A percentile compares a stretch with the other conserved stretches of the same genome.
phyloP scores from a whole-genome alignment of 1,140 invertebrate species.

The Diachasma alloeum region DNA sequence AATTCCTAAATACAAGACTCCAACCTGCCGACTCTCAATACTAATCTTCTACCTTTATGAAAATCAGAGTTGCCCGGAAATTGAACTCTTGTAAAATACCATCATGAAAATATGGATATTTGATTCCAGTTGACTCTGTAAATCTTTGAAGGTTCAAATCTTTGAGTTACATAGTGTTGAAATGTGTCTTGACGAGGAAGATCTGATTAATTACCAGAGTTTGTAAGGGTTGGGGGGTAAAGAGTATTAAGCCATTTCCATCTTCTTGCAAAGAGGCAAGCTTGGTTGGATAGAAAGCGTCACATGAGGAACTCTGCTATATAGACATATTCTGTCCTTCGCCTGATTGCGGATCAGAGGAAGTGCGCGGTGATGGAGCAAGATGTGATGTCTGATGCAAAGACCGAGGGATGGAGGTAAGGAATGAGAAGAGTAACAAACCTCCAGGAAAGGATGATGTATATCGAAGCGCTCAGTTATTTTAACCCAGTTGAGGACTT shows the following conservation, averaged over 20 bases:
- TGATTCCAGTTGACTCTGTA: not conserved
- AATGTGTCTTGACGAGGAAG: slow-evolving; percentile 39
- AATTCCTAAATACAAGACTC: not conserved
- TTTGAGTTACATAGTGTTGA: slow-evolving; percentile 20
- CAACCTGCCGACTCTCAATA: not conserved
- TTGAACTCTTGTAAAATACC: not conserved
- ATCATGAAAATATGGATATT: not conserved
- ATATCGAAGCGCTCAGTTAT: not conserved
- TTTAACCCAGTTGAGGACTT: not conserved
- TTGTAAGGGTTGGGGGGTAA: not conserved
- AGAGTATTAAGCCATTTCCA: slow-evolving; percentile 30
- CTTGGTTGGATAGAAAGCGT: not conserved
- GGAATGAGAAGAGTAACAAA: slow-evolving; percentile 3
- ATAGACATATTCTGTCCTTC: slow-evolving; percentile 1
- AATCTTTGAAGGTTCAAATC: slow-evolving; percentile 16
- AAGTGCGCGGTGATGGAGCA: slow-evolving; percentile 14
- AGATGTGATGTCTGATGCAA: not conserved
- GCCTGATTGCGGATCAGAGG: slow-evolving; percentile 29
- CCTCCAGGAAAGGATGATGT: not conserved
- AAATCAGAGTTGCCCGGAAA: not conserved
- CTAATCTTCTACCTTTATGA: not conserved
- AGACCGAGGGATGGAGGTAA: not conserved
- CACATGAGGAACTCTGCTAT: not conserved
- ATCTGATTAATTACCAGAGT: slow-evolving; percentile 42
- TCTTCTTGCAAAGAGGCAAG: slow-evolving; percentile 23